phyloP scores from a whole-genome alignment of 2,113 vertebrate genomes.

The Chroicocephalus ridibundus region DNA sequence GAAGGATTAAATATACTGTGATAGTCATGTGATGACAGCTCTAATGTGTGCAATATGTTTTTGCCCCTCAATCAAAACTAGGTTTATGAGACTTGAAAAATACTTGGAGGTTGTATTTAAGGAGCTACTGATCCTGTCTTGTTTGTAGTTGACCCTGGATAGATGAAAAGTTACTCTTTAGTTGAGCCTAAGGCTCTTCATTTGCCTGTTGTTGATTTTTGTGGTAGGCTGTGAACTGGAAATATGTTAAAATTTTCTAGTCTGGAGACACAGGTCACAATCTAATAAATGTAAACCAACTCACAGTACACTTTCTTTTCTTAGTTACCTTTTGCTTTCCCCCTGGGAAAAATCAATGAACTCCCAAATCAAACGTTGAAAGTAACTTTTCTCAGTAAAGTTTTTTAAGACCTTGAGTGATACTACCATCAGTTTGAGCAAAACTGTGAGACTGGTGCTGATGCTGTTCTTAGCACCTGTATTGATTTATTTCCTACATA shows the following conservation, averaged over 20 bases:
- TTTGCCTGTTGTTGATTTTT: background rate
- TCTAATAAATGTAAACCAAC: background rate
- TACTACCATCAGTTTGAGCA: background rate
- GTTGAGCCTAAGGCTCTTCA: background rate
- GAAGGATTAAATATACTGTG: background rate
- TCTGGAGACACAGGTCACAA: background rate
- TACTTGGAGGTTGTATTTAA: background rate
- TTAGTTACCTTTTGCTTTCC: background rate
- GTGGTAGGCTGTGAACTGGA: background rate
- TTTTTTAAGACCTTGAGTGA: background rate
- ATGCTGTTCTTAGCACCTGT: background rate
- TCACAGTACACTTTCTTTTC: background rate
- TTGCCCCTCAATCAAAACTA: background rate
- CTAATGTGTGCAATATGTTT: background rate
- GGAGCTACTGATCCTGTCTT: background rate
- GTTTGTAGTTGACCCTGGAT: background rate
- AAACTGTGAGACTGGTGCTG: background rate
- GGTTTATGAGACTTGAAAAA: background rate
- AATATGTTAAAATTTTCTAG: background rate
- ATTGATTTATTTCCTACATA: constrained; percentile 22
- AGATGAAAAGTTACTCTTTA: background rate
- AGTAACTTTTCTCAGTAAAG: background rate
- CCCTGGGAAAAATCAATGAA: background rate
- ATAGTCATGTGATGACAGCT: background rate
- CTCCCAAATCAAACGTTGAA: background rate